A percentile compares a stretch with the other conserved stretches of the same genome.
phyloP scores from a whole-genome alignment of 2,888 invertebrate species.

The Lottia gigantea region DNA sequence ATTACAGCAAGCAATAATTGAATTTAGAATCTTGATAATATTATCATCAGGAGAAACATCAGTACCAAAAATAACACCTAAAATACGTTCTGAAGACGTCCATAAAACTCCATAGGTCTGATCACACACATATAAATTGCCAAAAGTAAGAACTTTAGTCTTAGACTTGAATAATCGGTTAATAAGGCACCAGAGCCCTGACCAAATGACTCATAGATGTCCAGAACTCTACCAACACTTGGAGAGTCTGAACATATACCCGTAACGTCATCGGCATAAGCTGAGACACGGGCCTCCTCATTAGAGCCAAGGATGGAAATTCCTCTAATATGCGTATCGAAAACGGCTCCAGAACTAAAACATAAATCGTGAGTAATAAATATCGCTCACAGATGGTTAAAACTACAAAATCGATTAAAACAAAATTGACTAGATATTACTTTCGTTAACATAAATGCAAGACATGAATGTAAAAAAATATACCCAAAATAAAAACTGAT shows the following conservation, averaged over 20 bases:
- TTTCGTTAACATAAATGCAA: too few relatives aligned
- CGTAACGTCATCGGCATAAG: constrained; percentile 24
- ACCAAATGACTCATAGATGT: constrained; percentile 3
- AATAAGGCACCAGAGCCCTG: neutral
- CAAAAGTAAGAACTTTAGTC: neutral
- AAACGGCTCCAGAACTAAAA: constrained; percentile 12
- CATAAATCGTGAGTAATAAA: too few relatives aligned
- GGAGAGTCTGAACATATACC: constrained; percentile 12
- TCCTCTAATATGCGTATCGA: constrained; percentile 1
- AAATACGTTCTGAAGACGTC: neutral
- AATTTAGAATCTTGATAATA: neutral
- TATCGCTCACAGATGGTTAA: too few relatives aligned
- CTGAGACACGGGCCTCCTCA: neutral
- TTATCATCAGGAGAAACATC: neutral
- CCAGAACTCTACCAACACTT: constrained; percentile 10
- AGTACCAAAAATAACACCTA: neutral
- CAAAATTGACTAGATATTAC: too few relatives aligned
- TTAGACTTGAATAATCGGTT: neutral
- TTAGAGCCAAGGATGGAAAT: constrained; percentile 3
- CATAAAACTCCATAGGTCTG: neutral
- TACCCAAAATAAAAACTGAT: too few relatives aligned
- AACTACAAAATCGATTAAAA: too few relatives aligned
- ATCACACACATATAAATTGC: neutral
- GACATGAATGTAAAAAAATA: too few relatives aligned
- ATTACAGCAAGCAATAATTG: neutral